Evolutionary conservation across 2,113 vertebrate species (phyloP).

Genomic region (Machaerirhynchus nigripectus): DNA sequence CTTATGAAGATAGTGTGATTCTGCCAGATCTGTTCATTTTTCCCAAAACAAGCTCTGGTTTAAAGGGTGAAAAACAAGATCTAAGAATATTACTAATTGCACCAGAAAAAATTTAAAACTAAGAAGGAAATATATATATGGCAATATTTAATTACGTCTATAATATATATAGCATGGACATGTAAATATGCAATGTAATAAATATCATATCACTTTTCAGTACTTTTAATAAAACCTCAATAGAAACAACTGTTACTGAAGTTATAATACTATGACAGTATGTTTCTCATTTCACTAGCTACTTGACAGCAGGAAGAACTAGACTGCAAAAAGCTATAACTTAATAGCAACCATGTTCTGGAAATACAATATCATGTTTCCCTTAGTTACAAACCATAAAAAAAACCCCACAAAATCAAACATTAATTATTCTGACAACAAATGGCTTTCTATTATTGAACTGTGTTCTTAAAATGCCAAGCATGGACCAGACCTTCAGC

Average conservation of each 20-base stretch:
- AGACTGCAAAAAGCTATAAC: not conserved
- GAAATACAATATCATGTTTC: not conserved
- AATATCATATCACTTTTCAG: not conserved
- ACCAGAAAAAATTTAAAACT: not conserved
- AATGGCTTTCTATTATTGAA: not conserved
- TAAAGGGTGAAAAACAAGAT: not conserved
- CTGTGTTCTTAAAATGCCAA: conserved; percentile 12
- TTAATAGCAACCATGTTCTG: not conserved
- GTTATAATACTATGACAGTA: not conserved
- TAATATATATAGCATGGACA: not conserved
- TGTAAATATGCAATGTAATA: not conserved
- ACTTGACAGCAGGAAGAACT: not conserved
- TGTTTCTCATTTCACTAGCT: not conserved
- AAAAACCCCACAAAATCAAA: not conserved
- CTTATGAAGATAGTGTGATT: not conserved
- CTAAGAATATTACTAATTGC: not conserved
- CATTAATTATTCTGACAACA: conserved; percentile 17
- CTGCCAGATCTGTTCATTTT: not conserved
- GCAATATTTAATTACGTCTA: not conserved
- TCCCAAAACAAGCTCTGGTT: not conserved
- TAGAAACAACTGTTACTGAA: not conserved
- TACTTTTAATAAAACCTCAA: not conserved
- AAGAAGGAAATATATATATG: not conserved
- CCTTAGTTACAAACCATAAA: not conserved
- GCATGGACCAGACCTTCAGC: not conserved